Percentiles rank a stretch among this genome's conserved stretches.
Conservation (phyloP, 2,113 vertebrate species). For the Andinoacara biseriatus region DNA sequence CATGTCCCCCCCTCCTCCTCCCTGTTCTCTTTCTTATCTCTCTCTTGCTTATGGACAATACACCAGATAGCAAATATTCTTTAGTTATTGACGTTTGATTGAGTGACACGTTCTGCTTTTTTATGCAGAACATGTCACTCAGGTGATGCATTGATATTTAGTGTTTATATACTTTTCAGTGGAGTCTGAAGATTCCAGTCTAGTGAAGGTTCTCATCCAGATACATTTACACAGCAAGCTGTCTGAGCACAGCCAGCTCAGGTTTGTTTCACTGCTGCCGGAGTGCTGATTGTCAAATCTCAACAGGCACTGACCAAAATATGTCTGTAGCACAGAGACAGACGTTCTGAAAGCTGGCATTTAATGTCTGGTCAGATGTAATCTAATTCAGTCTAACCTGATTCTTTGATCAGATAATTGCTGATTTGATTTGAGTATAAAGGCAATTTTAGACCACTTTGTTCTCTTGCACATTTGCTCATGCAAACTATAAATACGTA, state of each 20-base stretch:
- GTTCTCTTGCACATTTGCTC: background rate
- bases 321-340: background rate
- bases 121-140: background rate
- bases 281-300: background rate
- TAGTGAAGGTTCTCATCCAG: background rate
- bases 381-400: background rate
- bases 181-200: background rate
- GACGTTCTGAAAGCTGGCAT: background rate
- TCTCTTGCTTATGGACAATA: background rate
- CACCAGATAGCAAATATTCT: background rate
- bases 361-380: background rate
- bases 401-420: background rate
- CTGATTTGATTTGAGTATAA: background rate
- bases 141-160: background rate
- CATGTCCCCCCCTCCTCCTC: background rate
- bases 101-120: constrained; percentile 3
- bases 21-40: background rate
- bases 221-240: background rate
- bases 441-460: background rate
- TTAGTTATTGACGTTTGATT: too few species aligned
- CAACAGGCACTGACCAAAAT: background rate
- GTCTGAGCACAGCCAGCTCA: background rate
- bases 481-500: background rate
- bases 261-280: background rate
- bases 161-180: background rate